Conservation (phyloP, 2,797 vertebrate genomes). For the Rhinella marina region DNA sequence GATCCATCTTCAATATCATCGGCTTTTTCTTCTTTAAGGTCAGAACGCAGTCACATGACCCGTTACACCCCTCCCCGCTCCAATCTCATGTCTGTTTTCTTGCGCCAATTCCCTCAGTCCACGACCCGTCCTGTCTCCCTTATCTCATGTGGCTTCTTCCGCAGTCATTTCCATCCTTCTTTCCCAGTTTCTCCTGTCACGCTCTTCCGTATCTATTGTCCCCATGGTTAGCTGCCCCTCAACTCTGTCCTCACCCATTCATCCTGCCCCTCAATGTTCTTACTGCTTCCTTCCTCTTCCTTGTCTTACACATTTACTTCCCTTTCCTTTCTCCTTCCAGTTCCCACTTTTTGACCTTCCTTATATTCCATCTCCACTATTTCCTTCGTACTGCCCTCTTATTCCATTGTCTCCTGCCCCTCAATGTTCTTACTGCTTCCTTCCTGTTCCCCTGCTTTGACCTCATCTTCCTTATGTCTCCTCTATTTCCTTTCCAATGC, state of each 20-base stretch:
- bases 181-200: no score
- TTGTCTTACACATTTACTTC: not conserved
- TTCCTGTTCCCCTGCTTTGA: not conserved
- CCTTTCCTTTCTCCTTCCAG: not conserved
- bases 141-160: no score
- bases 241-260: accelerated
- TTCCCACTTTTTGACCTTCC: not conserved
- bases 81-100: not conserved
- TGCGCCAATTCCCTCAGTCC: no score
- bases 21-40: slow-evolving; percentile 89
- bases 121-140: no score
- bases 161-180: not conserved
- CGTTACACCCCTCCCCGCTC: no score
- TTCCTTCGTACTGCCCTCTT: not conserved
- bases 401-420: no score
- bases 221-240: not conserved
- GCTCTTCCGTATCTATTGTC: no score
- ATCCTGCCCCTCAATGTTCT: not conserved
- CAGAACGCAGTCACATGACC: slow-evolving; percentile 53
- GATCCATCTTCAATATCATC: slow-evolving; percentile 71
- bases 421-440: not conserved
- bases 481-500: no score
- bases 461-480: no score
- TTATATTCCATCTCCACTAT: not conserved
- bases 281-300: not conserved